phyloP scores from a whole-genome alignment of 2,888 invertebrate species.

The Drosophila merina region DNA sequence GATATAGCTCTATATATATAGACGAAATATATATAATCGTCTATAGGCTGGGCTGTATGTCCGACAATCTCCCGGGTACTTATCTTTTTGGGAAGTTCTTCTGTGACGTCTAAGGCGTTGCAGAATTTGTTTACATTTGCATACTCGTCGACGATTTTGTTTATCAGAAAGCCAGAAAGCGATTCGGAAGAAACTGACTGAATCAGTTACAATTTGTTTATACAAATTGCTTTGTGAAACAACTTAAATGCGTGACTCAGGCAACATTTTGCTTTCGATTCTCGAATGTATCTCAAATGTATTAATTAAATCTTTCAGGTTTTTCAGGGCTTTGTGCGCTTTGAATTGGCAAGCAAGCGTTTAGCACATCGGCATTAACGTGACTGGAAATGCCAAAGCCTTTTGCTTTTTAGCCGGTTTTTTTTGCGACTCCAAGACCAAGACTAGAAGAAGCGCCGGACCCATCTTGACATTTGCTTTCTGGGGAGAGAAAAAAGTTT shows the following conservation, averaged over 20 bases:
- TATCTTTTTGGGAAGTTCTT: constrained; percentile 29
- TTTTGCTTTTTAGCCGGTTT: constrained; percentile 56
- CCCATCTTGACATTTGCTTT: constrained; percentile 18
- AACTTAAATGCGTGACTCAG: constrained; percentile 55
- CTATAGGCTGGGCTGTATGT: constrained; percentile 6
- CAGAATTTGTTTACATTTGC: constrained; percentile 28
- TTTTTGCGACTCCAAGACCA: constrained; percentile 11
- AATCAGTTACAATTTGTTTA: constrained; percentile 40
- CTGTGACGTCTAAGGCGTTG: constrained; percentile 20
- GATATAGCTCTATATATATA: constrained; percentile 5
- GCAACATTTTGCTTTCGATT: constrained; percentile 27
- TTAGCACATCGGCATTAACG: constrained; percentile 6
- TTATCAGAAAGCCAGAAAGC: constrained; percentile 12
- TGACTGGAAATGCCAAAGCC: constrained; percentile 64
- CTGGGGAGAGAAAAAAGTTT: neutral
- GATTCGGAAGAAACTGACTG: constrained; percentile 14
- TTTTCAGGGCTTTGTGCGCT: constrained; percentile 12
- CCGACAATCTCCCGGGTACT: constrained; percentile 8
- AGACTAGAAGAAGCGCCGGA: constrained; percentile 23
- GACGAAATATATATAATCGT: neutral
- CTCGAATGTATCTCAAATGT: constrained; percentile 17
- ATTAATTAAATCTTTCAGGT: constrained; percentile 35
- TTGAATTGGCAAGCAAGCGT: constrained; percentile 44
- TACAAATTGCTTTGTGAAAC: constrained; percentile 26
- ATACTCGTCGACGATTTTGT: constrained; percentile 8